Evolutionary conservation across 2,113 vertebrate genomes (phyloP).

Genomic region (Salvelinus namaycush): DNA sequence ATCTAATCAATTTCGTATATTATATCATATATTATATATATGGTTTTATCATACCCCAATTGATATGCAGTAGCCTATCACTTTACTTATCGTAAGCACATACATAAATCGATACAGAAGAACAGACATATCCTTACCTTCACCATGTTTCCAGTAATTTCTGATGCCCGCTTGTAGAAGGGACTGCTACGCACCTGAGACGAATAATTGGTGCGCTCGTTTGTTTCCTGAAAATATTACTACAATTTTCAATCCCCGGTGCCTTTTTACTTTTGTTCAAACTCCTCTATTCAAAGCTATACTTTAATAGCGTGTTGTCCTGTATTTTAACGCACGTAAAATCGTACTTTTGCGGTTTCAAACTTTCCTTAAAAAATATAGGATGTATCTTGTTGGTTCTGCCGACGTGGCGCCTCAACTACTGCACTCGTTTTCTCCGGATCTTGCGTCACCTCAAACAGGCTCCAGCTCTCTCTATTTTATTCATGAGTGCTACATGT

Average conservation of each 20-base stretch:
- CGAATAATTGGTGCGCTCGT: constrained; percentile 22
- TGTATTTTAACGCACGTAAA: neutral
- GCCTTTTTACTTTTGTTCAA: neutral
- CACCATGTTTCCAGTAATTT: constrained; percentile 60
- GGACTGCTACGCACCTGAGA: constrained; percentile 39
- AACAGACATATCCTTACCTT: constrained; percentile 54
- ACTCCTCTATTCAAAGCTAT: neutral
- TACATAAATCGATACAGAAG: no score
- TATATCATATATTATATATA: no score
- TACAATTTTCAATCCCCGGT: neutral
- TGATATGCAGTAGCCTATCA: no score
- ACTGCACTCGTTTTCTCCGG: constrained; percentile 27
- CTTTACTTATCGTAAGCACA: no score
- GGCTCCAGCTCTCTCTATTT: neutral
- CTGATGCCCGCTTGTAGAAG: neutral
- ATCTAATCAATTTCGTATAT: no score
- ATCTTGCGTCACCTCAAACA: constrained; percentile 47
- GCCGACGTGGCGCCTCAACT: constrained; percentile 71
- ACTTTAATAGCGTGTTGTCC: neutral
- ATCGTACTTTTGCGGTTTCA: neutral
- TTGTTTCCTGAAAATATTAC: constrained; percentile 7
- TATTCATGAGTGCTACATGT: neutral
- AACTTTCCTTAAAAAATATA: constrained; percentile 4
- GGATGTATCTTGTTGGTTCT: constrained; percentile 45
- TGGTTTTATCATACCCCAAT: no score